Percentiles rank a stretch among this genome's conserved stretches.
These are phyloP conservation scores for Mobula birostris DNA, from an alignment of 2,113 vertebrate species.

Conservation along the genomic window DNA sequence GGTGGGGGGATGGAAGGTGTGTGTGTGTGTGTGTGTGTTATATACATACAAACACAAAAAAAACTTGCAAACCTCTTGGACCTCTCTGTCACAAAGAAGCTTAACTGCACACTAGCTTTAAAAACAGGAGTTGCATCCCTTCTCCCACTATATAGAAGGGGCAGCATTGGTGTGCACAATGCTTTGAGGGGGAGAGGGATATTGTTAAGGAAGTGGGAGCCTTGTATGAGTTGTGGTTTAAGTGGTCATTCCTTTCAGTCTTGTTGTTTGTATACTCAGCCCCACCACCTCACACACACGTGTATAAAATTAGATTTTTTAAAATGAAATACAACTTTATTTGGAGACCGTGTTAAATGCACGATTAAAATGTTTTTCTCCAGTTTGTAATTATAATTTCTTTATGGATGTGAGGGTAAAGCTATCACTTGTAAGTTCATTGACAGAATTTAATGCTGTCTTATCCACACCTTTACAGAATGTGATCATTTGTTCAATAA, in stretches of 20 bases:
- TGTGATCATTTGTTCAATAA: background rate
- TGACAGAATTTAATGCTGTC: background rate
- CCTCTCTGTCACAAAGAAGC: constrained; percentile 6
- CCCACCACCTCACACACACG: background rate
- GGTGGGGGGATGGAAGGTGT: constrained; percentile 25
- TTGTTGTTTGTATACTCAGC: background rate
- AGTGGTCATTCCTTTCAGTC: background rate
- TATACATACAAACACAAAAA: constrained; percentile 4
- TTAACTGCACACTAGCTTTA: constrained; percentile 14
- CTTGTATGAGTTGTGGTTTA: background rate
- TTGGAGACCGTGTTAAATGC: background rate
- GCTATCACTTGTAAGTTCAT: background rate
- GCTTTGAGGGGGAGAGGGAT: background rate
- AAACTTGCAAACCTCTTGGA: constrained; percentile 24
- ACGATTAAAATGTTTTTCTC: background rate
- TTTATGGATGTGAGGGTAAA: background rate
- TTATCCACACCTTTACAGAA: background rate
- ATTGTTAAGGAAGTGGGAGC: background rate
- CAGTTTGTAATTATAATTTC: background rate
- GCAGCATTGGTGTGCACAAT: background rate
- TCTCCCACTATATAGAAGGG: background rate
- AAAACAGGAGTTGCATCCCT: background rate
- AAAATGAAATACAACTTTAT: background rate
- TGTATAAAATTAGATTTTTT: background rate
- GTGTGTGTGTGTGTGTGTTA: background rate